phyloP scores from a whole-genome alignment of 2,113 vertebrate species.

The Lipotes vexillifer region DNA sequence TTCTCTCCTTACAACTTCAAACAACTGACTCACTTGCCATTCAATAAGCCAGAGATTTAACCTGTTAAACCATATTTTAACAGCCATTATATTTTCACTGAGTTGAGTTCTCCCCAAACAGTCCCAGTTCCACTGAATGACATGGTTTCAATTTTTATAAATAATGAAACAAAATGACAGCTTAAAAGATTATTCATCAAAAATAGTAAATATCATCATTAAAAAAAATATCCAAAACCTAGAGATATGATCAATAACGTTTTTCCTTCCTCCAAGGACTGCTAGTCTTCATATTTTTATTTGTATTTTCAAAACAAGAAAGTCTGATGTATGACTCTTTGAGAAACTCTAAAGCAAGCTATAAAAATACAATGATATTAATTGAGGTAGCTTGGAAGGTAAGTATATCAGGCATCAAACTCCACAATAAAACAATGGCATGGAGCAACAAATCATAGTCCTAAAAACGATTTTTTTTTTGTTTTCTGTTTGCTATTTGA shows the following conservation, averaged over 20 bases:
- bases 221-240: neutral
- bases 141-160: neutral
- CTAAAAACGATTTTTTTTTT: neutral
- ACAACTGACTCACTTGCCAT: neutral
- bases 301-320: neutral
- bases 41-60: neutral
- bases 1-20: neutral
- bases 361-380: neutral
- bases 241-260: neutral
- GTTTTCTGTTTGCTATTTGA: neutral
- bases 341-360: conserved; percentile 17
- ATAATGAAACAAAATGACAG: neutral
- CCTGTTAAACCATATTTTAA: neutral
- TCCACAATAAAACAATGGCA: neutral
- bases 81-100: neutral
- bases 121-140: neutral
- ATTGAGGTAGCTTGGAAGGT: neutral
- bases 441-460: neutral
- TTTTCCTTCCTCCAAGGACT: neutral
- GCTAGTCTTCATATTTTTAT: neutral
- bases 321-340: neutral
- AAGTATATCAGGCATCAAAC: neutral
- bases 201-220: neutral
- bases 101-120: neutral
- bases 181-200: neutral